Evolutionary conservation across 2,797 vertebrate species (phyloP).

Genomic region (Muscicapa comitata): DNA sequence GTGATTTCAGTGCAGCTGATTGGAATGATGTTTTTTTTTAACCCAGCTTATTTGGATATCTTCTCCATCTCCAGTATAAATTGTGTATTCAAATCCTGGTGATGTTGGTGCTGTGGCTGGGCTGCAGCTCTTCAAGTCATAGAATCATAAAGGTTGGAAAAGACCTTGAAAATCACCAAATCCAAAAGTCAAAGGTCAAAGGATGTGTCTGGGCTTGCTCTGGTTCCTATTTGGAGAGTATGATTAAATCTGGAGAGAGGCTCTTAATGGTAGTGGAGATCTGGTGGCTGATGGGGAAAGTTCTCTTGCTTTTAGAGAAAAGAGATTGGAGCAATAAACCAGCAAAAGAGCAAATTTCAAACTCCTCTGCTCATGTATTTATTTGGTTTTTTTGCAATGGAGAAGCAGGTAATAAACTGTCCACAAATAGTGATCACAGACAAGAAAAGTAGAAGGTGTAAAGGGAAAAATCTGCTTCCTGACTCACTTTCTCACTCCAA

Average conservation of each 20-base stretch:
- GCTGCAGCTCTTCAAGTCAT: background rate
- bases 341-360: fast-evolving
- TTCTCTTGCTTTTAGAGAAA: background rate
- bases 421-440: fast-evolving
- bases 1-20: background rate
- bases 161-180: background rate
- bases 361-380: background rate
- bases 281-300: background rate
- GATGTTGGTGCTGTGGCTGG: background rate
- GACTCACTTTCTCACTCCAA: background rate
- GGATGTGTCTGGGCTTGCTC: background rate
- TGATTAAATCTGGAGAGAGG: background rate
- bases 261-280: background rate
- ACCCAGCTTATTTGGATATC: fast-evolving
- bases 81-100: fast-evolving
- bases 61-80: background rate
- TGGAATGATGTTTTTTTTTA: background rate
- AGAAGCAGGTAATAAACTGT: background rate
- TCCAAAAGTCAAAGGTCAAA: background rate
- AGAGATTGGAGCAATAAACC: background rate
- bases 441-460: background rate
- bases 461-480: background rate
- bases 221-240: fast-evolving
- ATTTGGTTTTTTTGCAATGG: background rate
- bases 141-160: background rate